phyloP scores from a whole-genome alignment of 2,888 invertebrate species.

The Hylaea fasciaria region DNA sequence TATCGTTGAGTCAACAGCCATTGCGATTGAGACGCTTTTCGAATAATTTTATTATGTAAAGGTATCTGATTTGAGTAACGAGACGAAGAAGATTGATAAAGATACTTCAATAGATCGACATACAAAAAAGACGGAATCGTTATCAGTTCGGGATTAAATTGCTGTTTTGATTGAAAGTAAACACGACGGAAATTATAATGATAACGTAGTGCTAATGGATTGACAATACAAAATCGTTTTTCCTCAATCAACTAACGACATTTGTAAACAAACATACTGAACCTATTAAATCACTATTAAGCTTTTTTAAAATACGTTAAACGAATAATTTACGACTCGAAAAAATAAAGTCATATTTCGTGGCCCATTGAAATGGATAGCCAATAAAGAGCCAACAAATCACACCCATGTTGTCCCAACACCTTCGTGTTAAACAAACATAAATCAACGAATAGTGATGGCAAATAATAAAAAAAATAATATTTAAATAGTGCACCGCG shows the following conservation, averaged over 20 bases:
- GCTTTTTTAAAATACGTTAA: slow-evolving; percentile 28
- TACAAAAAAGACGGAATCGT: background rate
- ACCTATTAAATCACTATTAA: slow-evolving; percentile 33
- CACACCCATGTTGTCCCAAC: slow-evolving; percentile 74
- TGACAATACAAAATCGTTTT: slow-evolving; percentile 20
- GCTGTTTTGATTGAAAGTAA: slow-evolving; percentile 3
- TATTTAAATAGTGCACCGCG: slow-evolving; percentile 76
- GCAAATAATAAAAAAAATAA: slow-evolving; percentile 81
- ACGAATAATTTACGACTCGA: slow-evolving; percentile 28
- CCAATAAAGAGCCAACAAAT: slow-evolving; percentile 75
- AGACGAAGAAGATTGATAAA: too few species aligned
- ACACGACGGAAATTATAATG: slow-evolving; percentile 7
- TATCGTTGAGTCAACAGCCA: background rate
- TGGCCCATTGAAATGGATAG: slow-evolving; percentile 64
- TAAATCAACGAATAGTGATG: slow-evolving; percentile 74
- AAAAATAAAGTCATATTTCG: slow-evolving; percentile 51
- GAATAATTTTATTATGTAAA: slow-evolving; percentile 1
- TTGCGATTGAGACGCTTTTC: background rate
- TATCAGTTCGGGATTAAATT: background rate
- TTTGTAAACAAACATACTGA: slow-evolving; percentile 26
- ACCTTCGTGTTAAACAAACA: slow-evolving; percentile 78
- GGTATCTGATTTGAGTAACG: background rate
- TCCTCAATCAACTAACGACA: slow-evolving; percentile 26
- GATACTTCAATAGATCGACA: background rate
- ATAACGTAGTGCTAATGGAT: slow-evolving; percentile 25